These are phyloP conservation scores for Danio rerio DNA, from an alignment of 2,113 vertebrate genomes.

Conservation along the genomic window DNA sequence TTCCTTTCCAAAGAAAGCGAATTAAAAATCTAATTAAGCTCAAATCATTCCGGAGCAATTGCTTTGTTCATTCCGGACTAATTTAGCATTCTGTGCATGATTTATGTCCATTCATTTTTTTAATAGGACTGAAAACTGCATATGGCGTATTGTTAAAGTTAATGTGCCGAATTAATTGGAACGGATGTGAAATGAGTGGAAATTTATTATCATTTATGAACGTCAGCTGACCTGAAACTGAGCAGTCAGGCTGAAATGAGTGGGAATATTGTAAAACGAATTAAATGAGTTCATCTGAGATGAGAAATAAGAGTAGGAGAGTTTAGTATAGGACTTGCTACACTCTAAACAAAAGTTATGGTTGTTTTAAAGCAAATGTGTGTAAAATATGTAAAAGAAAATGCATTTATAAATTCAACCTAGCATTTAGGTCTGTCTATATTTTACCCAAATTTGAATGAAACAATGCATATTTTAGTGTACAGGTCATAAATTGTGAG, in stretches of 20 bases:
- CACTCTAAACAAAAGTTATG: too few species aligned
- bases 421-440: too few species aligned
- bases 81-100: not conserved
- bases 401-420: too few species aligned
- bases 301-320: not conserved
- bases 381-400: too few species aligned
- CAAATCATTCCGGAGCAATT: not conserved
- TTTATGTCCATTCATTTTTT: not conserved
- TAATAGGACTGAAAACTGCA: not conserved
- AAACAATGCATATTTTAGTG: too few species aligned
- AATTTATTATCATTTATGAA: not conserved
- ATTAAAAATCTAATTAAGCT: not conserved
- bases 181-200: not conserved
- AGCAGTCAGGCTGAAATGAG: not conserved
- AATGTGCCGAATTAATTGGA: constrained; percentile 6
- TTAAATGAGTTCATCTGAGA: not conserved
- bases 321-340: not conserved
- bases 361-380: too few species aligned
- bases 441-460: too few species aligned
- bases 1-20: not conserved
- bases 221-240: not conserved
- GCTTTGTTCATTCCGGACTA: not conserved
- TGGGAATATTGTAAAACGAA: not conserved
- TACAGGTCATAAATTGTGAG: too few species aligned
- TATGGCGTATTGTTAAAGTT: not conserved